Evolutionary conservation across 2,113 vertebrate species (phyloP), one percentile per base, ranked within the genome.

Genomic region (Boleophthalmus pectinirostris): DNA sequence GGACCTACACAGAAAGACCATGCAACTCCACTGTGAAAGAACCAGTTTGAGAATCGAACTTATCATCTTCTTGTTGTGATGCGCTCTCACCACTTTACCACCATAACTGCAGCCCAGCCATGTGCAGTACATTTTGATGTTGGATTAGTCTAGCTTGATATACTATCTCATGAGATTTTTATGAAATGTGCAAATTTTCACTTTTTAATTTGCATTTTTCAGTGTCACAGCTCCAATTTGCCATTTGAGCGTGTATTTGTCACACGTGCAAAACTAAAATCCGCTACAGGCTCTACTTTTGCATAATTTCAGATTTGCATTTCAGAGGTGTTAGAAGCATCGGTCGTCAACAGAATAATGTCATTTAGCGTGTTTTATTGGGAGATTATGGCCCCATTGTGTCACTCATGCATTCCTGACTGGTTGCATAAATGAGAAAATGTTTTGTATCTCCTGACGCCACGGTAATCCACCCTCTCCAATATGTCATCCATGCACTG

Each of bases 381-480:
- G 72, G 6, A 21, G 74, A 69, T 78, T 47, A 9, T 75, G 75
- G 73, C 77, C 84, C 51, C 68, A 79, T 78, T 84, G 66, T 82
- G 78, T 85, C 79, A 85, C 57, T 75, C 78, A 78, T 57, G 72
- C 81, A 77, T 82, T 84, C 74, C 61, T 86, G 56, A 57, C 72
- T 76, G 51, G 73, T 47, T 74, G 80, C 69, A 75, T 80, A 64
- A 84, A 80, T 71, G 81, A 76, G 71, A 77, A 68, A 85, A 74
- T 67, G 79, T 77, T 80, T 69, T 77, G 76, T 69, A 79, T 68
- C 71, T 73, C 63, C 53, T 66, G 71, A 85, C 54, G 79, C 84
- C 79, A 71, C 72, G 24, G 82, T 82, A 89, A 92, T 89, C 77
- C 83, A 54, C 68, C 61, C 66, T 73, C 70, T 69, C 29, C 82